Base-by-base conservation (phyloP, 2,888 invertebrate species). In the Dascillus cervinus region DNA sequence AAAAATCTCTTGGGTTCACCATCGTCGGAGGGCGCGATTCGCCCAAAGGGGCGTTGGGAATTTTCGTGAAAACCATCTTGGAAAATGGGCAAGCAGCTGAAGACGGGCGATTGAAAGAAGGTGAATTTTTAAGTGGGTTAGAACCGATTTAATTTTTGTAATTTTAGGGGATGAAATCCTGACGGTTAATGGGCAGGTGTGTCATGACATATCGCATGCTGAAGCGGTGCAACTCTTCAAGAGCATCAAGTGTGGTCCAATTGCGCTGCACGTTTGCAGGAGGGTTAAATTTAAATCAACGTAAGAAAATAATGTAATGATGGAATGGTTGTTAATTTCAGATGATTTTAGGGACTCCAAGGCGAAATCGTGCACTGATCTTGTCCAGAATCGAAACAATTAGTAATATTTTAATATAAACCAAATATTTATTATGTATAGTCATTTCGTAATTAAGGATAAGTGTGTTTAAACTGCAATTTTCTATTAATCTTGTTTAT, bases 11-110 rank as follows among this genome's bases (percentile, higher is more conserved):
- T 15, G 89, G 89, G n/a, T 90, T 90, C 59, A 88, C 87, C 6
- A 87, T 90, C 47, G 89, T 89, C 2, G 90, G 89, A 22, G 89
- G 89, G 25, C 73, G 81, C 35, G 89, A 90, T 59, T 86, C 87
- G 17, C 84, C 86, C 2, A 77, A 83, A 58, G 88, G 87, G 34
- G 82, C 82, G 40, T 75, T 88, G 56, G 88, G 88, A 23, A 88
- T 90, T 58, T 88, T 84, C 62, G 82, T 89, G 46, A 85, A 88
- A 62, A 85, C 85, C 55, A 85, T 90, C 46, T 73, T 88, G 50
- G 77, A 82, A 24, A 77, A 77, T 58, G 89, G 89, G 22, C 83
- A 88, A 60, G 86, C 89, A 21, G 77, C 85, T 29, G 86, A 88
- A 52, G 84, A 86, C 63, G 86, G 86, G 22, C 72, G 81, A 65